Conservation (phyloP, 2,888 invertebrate genomes). For the Caenorhabditis becei region DNA sequence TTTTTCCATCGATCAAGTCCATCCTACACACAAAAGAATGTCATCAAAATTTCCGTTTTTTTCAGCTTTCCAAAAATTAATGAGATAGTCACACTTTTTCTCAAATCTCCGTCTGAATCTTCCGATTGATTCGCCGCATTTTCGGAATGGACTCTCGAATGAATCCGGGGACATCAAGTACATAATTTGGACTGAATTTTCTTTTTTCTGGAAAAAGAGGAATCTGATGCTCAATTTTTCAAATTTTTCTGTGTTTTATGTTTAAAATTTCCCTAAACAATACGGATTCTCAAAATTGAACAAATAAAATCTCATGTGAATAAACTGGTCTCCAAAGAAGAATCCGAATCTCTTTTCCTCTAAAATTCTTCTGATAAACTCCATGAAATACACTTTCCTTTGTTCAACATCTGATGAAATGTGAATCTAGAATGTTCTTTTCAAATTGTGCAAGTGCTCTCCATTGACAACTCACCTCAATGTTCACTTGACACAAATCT, state of each 20-base stretch:
- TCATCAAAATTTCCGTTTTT: too few species aligned
- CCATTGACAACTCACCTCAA: not conserved
- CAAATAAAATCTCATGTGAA: constrained; percentile 34
- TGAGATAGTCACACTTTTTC: too few species aligned
- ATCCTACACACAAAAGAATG: too few species aligned
- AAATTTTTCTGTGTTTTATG: not conserved
- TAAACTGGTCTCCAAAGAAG: constrained; percentile 24
- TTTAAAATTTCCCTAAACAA: constrained; percentile 42
- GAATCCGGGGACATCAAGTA: too few species aligned
- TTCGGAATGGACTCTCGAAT: too few species aligned
- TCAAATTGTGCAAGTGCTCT: not conserved
- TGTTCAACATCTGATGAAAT: constrained; percentile 19
- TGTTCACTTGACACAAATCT: constrained; percentile 9
- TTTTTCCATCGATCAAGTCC: too few species aligned
- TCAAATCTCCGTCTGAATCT: too few species aligned
- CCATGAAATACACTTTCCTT: constrained; percentile 22
- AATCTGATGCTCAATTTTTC: not conserved
- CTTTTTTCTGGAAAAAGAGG: too few species aligned
- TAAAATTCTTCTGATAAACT: constrained; percentile 13
- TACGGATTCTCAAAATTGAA: constrained; percentile 24
- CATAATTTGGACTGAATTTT: too few species aligned
- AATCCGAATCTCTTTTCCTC: constrained; percentile 33
- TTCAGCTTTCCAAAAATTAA: too few species aligned
- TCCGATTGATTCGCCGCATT: too few species aligned
- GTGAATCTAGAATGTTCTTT: constrained; percentile 21